Evolutionary conservation across 2,797 vertebrate genomes (phyloP), one percentile per base, ranked within the genome.

Genomic region (Petrocephalus sullivani): DNA sequence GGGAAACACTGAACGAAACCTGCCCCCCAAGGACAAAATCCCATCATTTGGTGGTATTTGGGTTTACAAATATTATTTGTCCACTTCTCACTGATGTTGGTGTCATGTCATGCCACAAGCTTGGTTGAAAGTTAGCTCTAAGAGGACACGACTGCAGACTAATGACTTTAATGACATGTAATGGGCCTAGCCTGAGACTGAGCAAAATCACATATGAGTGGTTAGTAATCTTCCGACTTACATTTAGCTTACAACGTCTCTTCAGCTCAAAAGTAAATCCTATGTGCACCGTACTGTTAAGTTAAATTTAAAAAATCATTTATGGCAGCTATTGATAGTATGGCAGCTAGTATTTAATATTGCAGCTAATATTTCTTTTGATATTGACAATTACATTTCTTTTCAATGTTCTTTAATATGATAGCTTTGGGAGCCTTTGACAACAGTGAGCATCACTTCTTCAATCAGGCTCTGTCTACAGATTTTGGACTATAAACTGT

Each of bases 151-250:
- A 83, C 53, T 49, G 37, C 28, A 56, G 83, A 57, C 33, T 86
- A 87, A 87, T 89, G 46, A 89, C 88, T 87, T 89, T 61, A 89
- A 89, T 89, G 87, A 83, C 88, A 58, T 87, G 37, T 87, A 87
- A 89, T 87, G 46, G 75, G 60, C 71, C n/a, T 37, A 81, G 75
- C 19, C 75, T 81, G 75, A 81, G 49, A 81, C 6, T 3, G 71
- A 46, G 16, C 16, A 41, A 89, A 89, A 64, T 81, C 51, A 51
- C 16, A 28, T 64, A 56, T 89, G 51, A 71, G 58, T 87, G 86
- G 86, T 87, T 75, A 89, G 5, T 58, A 87, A 81, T 84, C 57
- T 78, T 87, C 16, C 60, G 86, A 23, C 33, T 46, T 87, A 81
- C 56, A 81, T 54, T n/a, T 21, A 37, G 23, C 56, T 28, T 28